Evolutionary conservation across 1,140 invertebrate genomes (phyloP).

Genomic region (Hyles euphorbiae): DNA sequence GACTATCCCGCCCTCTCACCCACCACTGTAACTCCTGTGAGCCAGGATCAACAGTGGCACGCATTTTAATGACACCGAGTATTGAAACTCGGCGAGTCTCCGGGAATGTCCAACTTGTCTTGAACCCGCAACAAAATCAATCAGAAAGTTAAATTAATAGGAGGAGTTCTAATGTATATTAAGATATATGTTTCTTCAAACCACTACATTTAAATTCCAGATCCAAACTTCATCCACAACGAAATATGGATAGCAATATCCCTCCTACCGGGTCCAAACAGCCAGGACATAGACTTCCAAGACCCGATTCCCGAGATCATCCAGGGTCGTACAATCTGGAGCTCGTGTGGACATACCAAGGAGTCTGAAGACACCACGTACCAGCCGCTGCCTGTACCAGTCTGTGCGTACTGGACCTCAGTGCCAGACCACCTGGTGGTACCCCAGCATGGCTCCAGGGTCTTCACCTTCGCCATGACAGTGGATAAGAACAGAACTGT

Average conservation of each 20-base stretch:
- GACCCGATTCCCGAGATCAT: slow-evolving; percentile 49
- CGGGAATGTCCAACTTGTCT: too few relatives aligned
- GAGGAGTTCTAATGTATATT: too few relatives aligned
- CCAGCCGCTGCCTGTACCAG: slow-evolving; percentile 56
- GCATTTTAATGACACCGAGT: too few relatives aligned
- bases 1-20: too few relatives aligned
- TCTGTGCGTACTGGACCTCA: slow-evolving; percentile 70
- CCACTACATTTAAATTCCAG: slow-evolving; percentile 24
- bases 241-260: slow-evolving; percentile 67
- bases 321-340: slow-evolving; percentile 53
- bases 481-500: slow-evolving; percentile 70
- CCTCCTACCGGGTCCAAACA: slow-evolving; percentile 54
- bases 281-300: slow-evolving; percentile 59
- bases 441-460: slow-evolving; percentile 46
- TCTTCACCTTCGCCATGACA: slow-evolving; percentile 74
- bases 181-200: too few relatives aligned
- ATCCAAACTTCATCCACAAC: slow-evolving; percentile 58
- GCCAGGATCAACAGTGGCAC: too few relatives aligned
- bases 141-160: too few relatives aligned
- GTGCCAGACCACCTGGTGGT: slow-evolving; percentile 72
- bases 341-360: slow-evolving; percentile 59
- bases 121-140: too few relatives aligned
- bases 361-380: slow-evolving; percentile 61
- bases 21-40: too few relatives aligned
- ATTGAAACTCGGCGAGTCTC: too few relatives aligned